These are phyloP conservation scores for Pectinophora gossypiella DNA, from an alignment of 1,140 invertebrate genomes.

Conservation along the genomic window DNA sequence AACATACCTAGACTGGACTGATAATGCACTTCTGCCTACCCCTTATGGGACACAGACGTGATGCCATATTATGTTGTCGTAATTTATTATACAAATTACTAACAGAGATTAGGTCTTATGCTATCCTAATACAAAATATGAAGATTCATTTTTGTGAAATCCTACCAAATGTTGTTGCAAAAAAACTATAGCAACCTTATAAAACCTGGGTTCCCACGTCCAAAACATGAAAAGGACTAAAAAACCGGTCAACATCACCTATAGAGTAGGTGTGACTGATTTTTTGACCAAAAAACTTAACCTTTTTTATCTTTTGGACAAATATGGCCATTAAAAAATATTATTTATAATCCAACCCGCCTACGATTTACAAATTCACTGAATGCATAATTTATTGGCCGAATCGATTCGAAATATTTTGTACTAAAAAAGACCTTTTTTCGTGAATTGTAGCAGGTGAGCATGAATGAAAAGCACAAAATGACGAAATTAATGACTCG, in stretches of 20 bases:
- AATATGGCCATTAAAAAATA: slow-evolving; percentile 13
- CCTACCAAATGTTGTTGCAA: too few relatives aligned
- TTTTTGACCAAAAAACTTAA: slow-evolving; percentile 6
- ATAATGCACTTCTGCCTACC: too few relatives aligned
- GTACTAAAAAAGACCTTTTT: background rate
- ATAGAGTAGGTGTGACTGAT: slow-evolving; percentile 22
- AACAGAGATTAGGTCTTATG: too few relatives aligned
- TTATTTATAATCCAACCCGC: slow-evolving; percentile 45
- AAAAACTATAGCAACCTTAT: too few relatives aligned
- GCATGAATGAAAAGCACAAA: too few relatives aligned
- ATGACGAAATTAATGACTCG: slow-evolving; percentile 44
- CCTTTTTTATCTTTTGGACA: slow-evolving; percentile 14
- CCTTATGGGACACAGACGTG: too few relatives aligned
- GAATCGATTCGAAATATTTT: slow-evolving; percentile 27
- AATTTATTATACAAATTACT: too few relatives aligned
- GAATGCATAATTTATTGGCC: slow-evolving; percentile 62
- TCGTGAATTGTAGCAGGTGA: background rate
- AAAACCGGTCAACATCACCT: slow-evolving; percentile 11
- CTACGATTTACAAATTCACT: slow-evolving; percentile 56
- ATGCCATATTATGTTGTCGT: too few relatives aligned
- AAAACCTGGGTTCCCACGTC: slow-evolving; percentile 27
- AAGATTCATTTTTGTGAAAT: too few relatives aligned
- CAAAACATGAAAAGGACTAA: slow-evolving; percentile 11
- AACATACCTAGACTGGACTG: too few relatives aligned
- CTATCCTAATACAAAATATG: too few relatives aligned